These are phyloP conservation scores for Aleiodes sp. DNA, from an alignment of 1,140 invertebrate species.

Conservation along the genomic window DNA sequence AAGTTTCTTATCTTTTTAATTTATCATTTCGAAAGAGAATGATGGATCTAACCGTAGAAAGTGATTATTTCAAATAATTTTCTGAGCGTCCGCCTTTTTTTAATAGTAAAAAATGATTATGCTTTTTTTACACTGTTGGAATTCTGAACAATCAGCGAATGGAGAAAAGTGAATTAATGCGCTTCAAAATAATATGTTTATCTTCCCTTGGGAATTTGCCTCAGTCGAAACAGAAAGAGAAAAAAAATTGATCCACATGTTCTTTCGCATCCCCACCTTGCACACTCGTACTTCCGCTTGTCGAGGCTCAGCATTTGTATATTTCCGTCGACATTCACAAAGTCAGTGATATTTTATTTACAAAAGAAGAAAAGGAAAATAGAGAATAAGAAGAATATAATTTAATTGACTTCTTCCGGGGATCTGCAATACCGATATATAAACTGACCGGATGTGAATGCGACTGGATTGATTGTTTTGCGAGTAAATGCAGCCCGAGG, in stretches of 20 bases:
- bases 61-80: no score
- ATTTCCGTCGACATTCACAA: background rate
- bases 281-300: conserved; percentile 2
- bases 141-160: no score
- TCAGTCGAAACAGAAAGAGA: background rate
- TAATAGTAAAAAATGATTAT: no score
- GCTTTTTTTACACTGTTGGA: no score
- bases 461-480: conserved; percentile 10
- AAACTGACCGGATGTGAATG: background rate
- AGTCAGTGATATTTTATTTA: background rate
- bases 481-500: background rate
- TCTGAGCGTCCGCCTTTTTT: no score
- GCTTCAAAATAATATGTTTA: background rate
- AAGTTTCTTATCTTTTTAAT: no score
- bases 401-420: conserved; percentile 2
- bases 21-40: no score
- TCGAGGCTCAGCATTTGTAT: background rate
- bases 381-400: no score
- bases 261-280: conserved; percentile 10
- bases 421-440: background rate
- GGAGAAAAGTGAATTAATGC: background rate
- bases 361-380: no score
- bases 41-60: no score
- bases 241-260: conserved; percentile 30
- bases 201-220: background rate